Evolutionary conservation across 2,113 vertebrate genomes (phyloP).

Genomic region (Callionymus lyra): DNA sequence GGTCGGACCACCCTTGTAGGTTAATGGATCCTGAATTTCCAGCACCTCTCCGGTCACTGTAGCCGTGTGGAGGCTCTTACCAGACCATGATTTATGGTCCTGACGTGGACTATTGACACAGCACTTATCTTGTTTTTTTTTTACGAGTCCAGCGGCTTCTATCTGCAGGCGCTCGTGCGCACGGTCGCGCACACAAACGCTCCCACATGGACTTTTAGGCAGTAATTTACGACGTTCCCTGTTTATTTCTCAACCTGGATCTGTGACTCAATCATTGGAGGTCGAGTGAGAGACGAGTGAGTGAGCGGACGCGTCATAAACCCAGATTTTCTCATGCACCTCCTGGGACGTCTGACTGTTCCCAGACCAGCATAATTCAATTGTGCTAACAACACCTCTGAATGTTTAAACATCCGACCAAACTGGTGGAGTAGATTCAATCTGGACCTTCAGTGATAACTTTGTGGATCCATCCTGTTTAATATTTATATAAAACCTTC

Average conservation of each 20-base stretch:
- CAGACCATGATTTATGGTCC: conserved; percentile 53
- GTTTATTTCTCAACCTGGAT: conserved; percentile 6
- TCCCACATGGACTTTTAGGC: not conserved
- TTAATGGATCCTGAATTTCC: conserved; percentile 42
- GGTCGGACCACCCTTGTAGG: conserved; percentile 13
- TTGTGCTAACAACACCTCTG: no score
- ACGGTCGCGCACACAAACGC: conserved; percentile 3
- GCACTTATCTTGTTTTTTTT: conserved; percentile 63
- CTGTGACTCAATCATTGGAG: conserved; percentile 2
- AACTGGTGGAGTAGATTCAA: no score
- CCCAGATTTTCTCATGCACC: no score
- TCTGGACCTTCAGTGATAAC: no score
- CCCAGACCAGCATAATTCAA: no score
- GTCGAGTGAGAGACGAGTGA: no score
- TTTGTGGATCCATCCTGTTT: no score
- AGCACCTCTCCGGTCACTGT: conserved; percentile 28
- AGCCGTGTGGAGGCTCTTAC: conserved; percentile 18
- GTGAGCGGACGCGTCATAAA: no score
- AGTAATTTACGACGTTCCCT: conserved; percentile 2
- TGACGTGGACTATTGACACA: conserved; percentile 62
- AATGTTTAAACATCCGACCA: no score
- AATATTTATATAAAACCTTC: no score
- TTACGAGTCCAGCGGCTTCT: conserved; percentile 51
- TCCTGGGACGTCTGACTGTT: no score
- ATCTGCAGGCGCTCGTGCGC: conserved; percentile 20